Base-by-base conservation (phyloP, 2,888 invertebrate species). In the Apotomis betuletana region DNA sequence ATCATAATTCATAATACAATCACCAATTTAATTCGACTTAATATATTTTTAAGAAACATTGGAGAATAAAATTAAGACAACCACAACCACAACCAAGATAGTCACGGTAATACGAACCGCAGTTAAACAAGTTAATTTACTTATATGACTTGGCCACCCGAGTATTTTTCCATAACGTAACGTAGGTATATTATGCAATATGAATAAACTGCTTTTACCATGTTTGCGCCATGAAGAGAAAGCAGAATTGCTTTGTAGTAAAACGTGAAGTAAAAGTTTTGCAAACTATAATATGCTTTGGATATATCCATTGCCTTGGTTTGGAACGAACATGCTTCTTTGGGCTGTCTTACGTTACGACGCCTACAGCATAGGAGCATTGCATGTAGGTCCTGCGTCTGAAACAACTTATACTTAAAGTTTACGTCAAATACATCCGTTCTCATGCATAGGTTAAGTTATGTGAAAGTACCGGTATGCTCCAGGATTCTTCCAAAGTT, bases 181-280 rank as follows among this genome's bases (percentile, higher is more conserved):
- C 55, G n/a, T 27, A 27, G 27, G 27, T 46, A 8, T 15, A 44
- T 64, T 65, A 65, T 46, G 65, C 44, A 65, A 65, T 65, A 44
- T 27, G 64, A 44, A 64, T 55, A 10, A 15, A 57, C 55, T 49
- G 49, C 0, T 6, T 46, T 65, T 46, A 55, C 46, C 46, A 49
- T 49, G 64, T 64, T 64, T 64, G 44, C 54, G 55, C 54, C 64
- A 64, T 55, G 55, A n/a, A 54, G 65, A 65, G 65, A 65, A 65
- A 65, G 65, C 55, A 27, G 46, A 15, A 10, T 49, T 46, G 46
- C 36, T 62, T 5, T 15, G 44, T 5, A 27, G 49, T 15, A 27
- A 44, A 15, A 51, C 4, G 3, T 62, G 61, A 27, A 46, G 61
- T 49, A 49, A 15, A 49, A 61, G 61, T 61, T 62, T 62, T 49